Base-by-base conservation (phyloP, 2,113 vertebrate genomes). In the Montifringilla adamsi region DNA sequence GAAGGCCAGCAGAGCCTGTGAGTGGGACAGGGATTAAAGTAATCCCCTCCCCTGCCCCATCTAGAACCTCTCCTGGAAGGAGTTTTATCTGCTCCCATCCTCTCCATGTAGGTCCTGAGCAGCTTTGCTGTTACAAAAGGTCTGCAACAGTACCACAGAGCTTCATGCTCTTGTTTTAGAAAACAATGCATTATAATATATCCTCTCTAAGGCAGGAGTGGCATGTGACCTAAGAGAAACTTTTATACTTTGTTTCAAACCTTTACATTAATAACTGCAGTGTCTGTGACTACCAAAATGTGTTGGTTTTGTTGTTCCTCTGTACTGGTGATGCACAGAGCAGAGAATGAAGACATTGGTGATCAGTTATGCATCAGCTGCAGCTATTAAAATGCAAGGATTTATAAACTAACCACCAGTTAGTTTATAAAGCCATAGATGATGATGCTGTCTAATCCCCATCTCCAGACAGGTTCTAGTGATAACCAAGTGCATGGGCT, bases 1-100 rank as follows among this genome's bases (percentile, higher is more conserved):
- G 97, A 98, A 98, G 96, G 96, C 92, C 95, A 97, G 91, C 63
- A 20, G 67, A 74, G 69, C 72, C 93, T 95, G 83, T 87, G 95
- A 98, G 90, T 94, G 94, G 92, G 78, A 95, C 79, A 79, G 68
- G 87, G 95, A 98, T 98, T 97, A 98, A 97, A 85, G 93, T 96
- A 94, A 95, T 96, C 97, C 97, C 95, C 92, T 90, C 84, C 62
- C 50, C 73, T 92, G 37, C 72, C 82, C 91, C 43, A 41, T 85
- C 95, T 90, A 97, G 90, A 97, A 93, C 81, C 78, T 87, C 91
- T 97, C 93, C 87, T 92, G 81, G 80, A 93, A 87, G 94, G 89
- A 94, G 86, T 92, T 97, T 97, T 97, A 94, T 98, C 98, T 98
- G 87, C 41, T 96, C 74, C 97, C 96, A 87, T 75, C 53, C 64